Evolutionary conservation across 1,140 invertebrate genomes (phyloP).

Genomic region (Pollicipes pollicipes): DNA sequence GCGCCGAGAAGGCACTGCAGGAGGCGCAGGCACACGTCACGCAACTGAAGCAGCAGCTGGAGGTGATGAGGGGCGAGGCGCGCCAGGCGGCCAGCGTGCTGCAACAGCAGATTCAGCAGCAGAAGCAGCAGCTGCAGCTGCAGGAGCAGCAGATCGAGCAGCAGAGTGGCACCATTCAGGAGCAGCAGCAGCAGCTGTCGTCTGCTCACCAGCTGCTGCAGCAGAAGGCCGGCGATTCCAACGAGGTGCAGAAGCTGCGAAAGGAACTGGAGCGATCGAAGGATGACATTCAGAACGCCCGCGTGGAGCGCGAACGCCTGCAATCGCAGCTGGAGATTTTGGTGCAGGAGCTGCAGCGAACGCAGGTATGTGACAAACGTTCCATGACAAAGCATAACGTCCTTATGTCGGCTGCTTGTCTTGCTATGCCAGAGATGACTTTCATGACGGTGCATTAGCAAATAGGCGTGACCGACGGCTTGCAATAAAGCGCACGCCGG

Average conservation of each 20-base stretch:
- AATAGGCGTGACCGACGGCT: no score
- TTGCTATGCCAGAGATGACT: no score
- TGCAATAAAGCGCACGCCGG: no score
- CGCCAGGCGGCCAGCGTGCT: conserved; percentile 38
- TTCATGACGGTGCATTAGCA: no score
- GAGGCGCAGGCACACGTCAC: conserved; percentile 53
- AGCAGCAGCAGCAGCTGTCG: conserved; percentile 35
- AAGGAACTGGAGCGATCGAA: conserved; percentile 58
- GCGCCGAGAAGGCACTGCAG: conserved; percentile 42
- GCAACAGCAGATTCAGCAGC: conserved; percentile 34
- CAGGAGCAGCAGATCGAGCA: conserved; percentile 25
- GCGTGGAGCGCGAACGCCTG: conserved; percentile 65
- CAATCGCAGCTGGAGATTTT: conserved; percentile 81
- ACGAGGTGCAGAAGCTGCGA: conserved; percentile 42
- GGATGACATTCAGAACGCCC: conserved; percentile 50
- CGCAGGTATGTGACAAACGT: conserved; percentile 46
- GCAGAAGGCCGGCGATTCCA: conserved; percentile 24
- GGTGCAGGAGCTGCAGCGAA: conserved; percentile 76
- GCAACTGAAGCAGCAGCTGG: not conserved
- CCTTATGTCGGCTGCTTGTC: not conserved
- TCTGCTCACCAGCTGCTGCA: conserved; percentile 19
- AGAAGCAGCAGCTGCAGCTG: conserved; percentile 36
- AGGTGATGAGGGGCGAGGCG: conserved; percentile 1
- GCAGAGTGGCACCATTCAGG: conserved; percentile 21
- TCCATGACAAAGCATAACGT: no score